Percentiles rank a stretch among this genome's conserved stretches.
Conservation (phyloP, 2,113 vertebrate genomes). For the Eptatretus burgeri region DNA sequence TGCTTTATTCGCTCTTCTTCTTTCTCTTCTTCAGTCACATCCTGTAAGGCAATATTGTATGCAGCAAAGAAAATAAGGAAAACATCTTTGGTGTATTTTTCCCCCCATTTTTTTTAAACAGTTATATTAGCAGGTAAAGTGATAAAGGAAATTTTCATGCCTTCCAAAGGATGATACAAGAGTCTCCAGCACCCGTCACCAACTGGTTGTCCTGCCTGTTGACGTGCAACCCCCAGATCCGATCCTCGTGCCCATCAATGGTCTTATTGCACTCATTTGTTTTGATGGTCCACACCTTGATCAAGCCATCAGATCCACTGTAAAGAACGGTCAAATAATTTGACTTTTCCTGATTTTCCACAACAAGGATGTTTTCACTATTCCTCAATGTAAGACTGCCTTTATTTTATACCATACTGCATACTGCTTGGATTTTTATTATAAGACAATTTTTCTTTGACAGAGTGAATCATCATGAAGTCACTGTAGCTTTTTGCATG, state of each 20-base stretch:
- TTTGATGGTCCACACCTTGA: slow-evolving; percentile 95
- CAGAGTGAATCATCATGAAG: too few relatives aligned
- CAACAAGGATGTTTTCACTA: background rate
- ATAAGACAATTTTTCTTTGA: too few relatives aligned
- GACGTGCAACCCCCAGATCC: slow-evolving; percentile 67
- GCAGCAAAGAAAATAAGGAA: too few relatives aligned
- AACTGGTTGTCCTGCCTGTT: slow-evolving; percentile 31
- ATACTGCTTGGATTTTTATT: too few relatives aligned
- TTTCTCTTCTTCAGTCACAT: slow-evolving; percentile 50
- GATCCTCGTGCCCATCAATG: slow-evolving; percentile 53
- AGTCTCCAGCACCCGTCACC: slow-evolving; percentile 51
- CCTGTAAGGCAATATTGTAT: slow-evolving; percentile 19
- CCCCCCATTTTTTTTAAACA: too few relatives aligned
- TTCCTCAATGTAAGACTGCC: too few relatives aligned
- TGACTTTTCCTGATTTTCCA: background rate
- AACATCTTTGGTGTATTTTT: too few relatives aligned
- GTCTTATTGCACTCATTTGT: slow-evolving; percentile 73
- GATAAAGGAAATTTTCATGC: slow-evolving; percentile 15
- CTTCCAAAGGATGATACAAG: slow-evolving; percentile 47
- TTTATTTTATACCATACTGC: too few relatives aligned
- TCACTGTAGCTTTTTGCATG: too few relatives aligned
- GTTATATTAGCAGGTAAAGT: too few relatives aligned
- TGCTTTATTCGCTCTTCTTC: slow-evolving; percentile 48
- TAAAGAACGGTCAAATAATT: background rate
- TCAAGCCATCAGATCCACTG: slow-evolving; percentile 59